These are phyloP conservation scores for Dermatemys mawii DNA, from an alignment of 2,113 vertebrate species.

Conservation along the genomic window DNA sequence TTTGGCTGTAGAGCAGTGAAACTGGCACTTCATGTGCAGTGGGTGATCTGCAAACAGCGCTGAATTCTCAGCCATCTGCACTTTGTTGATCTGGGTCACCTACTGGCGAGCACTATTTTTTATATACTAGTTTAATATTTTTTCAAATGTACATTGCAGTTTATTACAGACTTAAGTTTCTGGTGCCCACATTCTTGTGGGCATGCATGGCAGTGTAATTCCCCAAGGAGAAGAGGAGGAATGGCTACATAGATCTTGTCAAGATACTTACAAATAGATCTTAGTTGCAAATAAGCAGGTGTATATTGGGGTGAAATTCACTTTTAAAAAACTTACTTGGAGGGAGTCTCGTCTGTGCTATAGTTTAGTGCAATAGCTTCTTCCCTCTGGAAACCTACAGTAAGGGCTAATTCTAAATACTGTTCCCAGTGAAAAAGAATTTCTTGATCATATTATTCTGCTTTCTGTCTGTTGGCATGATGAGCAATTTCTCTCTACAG, in stretches of 20 bases:
- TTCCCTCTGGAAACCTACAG: background rate
- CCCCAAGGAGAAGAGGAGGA: background rate
- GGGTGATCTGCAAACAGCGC: fast-evolving
- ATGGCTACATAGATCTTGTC: background rate
- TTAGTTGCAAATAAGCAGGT: background rate
- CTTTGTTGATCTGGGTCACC: background rate
- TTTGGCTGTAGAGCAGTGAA: too few relatives aligned
- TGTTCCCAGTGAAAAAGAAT: background rate
- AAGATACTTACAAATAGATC: background rate
- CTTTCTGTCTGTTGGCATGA: background rate
- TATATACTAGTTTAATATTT: background rate
- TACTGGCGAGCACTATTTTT: background rate
- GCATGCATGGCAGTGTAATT: background rate
- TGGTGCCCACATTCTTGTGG: fast-evolving
- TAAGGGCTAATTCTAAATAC: background rate
- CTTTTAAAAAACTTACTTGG: background rate
- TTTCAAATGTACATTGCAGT: background rate
- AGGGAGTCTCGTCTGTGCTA: background rate
- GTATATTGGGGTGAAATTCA: fast-evolving
- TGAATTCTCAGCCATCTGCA: background rate
- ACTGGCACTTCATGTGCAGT: too few relatives aligned
- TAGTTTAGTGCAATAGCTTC: background rate
- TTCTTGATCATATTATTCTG: background rate
- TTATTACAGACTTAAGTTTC: background rate
- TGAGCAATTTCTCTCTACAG: fast-evolving